A percentile compares a stretch with the other conserved stretches of the same genome.
These are phyloP conservation scores for Ophion ventricosus DNA, from an alignment of 2,888 invertebrate species.

Conservation along the genomic window DNA sequence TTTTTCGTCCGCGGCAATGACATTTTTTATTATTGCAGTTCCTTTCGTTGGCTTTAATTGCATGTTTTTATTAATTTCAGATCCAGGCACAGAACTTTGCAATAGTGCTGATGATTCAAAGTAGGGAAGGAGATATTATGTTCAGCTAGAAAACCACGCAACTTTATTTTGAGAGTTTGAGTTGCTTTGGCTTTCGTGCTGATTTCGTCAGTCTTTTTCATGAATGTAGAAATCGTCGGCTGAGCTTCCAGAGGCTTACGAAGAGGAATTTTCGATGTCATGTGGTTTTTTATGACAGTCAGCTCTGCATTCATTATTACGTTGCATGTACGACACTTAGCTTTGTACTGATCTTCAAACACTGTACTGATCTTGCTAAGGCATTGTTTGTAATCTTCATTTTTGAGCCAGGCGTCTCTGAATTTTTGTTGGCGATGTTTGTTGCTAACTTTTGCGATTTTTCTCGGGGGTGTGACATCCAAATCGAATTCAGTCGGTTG, in stretches of 20 bases:
- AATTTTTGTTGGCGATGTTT: constrained; percentile 25
- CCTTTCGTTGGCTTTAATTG: constrained; percentile 68
- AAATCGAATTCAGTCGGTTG: constrained; percentile 6
- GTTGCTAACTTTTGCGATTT: constrained; percentile 12
- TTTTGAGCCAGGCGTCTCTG: constrained; percentile 8
- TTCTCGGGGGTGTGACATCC: constrained; percentile 20
- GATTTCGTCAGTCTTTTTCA: constrained; percentile 10
- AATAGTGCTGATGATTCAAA: constrained; percentile 58
- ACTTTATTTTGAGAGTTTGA: constrained; percentile 17
- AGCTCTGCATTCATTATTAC: not conserved
- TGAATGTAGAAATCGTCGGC: constrained; percentile 10
- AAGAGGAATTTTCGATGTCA: constrained; percentile 3
- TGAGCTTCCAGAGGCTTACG: constrained; percentile 10
- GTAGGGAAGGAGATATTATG: constrained; percentile 39
- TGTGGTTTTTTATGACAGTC: constrained; percentile 15
- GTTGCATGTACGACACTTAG: constrained; percentile 21
- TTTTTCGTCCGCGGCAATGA: constrained; percentile 68
- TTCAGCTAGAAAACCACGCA: constrained; percentile 47
- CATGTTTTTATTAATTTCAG: constrained; percentile 65
- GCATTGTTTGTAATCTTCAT: constrained; percentile 7
- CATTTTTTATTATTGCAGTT: constrained; percentile 69
- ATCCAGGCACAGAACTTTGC: constrained; percentile 70
- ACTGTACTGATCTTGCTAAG: constrained; percentile 14
- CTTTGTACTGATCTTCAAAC: not conserved
- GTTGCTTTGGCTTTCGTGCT: not conserved